These are phyloP conservation scores for Polietes domitor DNA, from an alignment of 2,888 invertebrate species.

Conservation along the genomic window DNA sequence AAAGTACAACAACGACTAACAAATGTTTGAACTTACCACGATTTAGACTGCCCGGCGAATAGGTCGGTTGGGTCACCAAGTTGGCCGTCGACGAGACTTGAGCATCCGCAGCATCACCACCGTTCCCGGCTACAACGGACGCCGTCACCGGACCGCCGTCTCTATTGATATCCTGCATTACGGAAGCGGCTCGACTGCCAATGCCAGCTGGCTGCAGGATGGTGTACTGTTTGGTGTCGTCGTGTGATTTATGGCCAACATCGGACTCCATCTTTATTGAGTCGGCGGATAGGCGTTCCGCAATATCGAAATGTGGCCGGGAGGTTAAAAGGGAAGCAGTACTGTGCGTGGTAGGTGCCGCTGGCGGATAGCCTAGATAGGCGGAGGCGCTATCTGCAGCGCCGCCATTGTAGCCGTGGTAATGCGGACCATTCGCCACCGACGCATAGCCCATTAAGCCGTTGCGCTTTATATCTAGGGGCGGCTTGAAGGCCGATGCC, in stretches of 20 bases:
- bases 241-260: not conserved
- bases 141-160: conserved; percentile 86
- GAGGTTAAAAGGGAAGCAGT: conserved; percentile 47
- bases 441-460: conserved; percentile 72
- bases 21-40: conserved; percentile 85
- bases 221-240: conserved; percentile 89
- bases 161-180: conserved; percentile 88
- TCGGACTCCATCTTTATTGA: conserved; percentile 54
- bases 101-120: conserved; percentile 78
- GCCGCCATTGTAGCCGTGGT: not conserved
- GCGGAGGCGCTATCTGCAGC: conserved; percentile 45
- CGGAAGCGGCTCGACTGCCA: conserved; percentile 90
- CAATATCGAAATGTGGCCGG: conserved; percentile 49
- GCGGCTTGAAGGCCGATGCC: conserved; percentile 91
- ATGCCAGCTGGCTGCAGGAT: conserved; percentile 92
- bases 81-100: conserved; percentile 78
- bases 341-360: conserved; percentile 23
- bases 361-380: conserved; percentile 44
- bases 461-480: conserved; percentile 84
- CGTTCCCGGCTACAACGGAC: conserved; percentile 77
- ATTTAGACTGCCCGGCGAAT: conserved; percentile 89
- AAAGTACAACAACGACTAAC: conserved; percentile 10
- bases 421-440: not conserved
- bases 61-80: conserved; percentile 82
- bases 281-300: conserved; percentile 62